Percentiles rank a stretch among this genome's conserved stretches.
These are phyloP conservation scores for Pterois miles DNA, from an alignment of 2,797 vertebrate genomes.

Conservation along the genomic window DNA sequence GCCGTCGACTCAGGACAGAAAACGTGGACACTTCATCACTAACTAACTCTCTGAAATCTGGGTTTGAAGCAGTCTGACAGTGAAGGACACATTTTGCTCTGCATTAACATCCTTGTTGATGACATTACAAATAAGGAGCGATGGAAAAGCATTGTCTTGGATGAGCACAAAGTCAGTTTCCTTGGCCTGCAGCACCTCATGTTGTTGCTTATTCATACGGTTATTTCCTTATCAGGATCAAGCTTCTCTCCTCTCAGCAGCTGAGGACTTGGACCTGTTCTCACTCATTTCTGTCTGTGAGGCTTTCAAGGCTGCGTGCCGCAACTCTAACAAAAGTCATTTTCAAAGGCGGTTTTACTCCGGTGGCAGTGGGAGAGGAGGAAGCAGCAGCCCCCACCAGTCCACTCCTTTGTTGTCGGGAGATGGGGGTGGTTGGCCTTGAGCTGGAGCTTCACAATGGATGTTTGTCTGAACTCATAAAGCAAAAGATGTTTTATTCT, in stretches of 20 bases:
- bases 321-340: slow-evolving; percentile 22
- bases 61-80: not conserved
- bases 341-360: slow-evolving; percentile 38
- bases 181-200: not conserved
- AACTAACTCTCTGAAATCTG: not conserved
- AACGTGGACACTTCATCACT: not conserved
- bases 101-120: not conserved
- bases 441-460: slow-evolving; percentile 50
- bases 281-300: not conserved
- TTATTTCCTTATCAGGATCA: slow-evolving; percentile 16
- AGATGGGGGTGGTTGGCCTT: slow-evolving; percentile 9
- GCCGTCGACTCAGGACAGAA: not conserved
- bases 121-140: not conserved
- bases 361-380: slow-evolving; percentile 21
- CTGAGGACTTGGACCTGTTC: not conserved
- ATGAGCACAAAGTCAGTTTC: not conserved
- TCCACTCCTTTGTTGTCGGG: slow-evolving; percentile 3
- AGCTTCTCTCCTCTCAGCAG: slow-evolving; percentile 12
- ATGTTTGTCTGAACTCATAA: slow-evolving; percentile 40
- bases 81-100: not conserved
- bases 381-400: slow-evolving; percentile 4
- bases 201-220: not conserved
- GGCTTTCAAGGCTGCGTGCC: slow-evolving; percentile 19
- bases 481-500: slow-evolving; percentile 32
- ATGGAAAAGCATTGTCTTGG: not conserved